Evolutionary conservation across 2,113 vertebrate species (phyloP), one percentile per base, ranked within the genome.

Genomic region (Pardalotus punctatus): DNA sequence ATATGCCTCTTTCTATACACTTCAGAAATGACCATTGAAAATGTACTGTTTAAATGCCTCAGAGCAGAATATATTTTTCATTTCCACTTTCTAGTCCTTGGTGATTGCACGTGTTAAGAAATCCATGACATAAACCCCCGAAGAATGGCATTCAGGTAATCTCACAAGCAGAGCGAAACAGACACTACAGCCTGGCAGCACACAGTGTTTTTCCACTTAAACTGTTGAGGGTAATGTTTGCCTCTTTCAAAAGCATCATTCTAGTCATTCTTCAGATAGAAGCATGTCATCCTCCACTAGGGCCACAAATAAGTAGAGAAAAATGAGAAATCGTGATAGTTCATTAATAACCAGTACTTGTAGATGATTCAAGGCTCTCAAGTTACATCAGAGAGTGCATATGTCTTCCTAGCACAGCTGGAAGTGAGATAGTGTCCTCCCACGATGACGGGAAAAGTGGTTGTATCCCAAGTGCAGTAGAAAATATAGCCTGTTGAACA

Each of bases 391-490:
- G 76, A 76, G 69, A 73, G 71, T 50, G 67, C 81, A 12, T 84
- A 51, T 61, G 66, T 89, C 78, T 94, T 86, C 45, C 43, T 38
- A 45, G 64, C 66, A 48, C 86, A 92, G 82, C 91, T 96, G 89
- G 61, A 95, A 92, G 54, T 56, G 66, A 79, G 81, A 85, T 72
- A 35, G 62, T 81, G 82, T 86, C 95, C 86, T 97, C 92, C 88
- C 85, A 86, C 57, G 9, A 62, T 91, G 88, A 88, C 1, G 27
- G 94, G 83, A 95, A 88, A 91, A 94, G 84, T 87, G 72, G 73
- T 93, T 97, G 50, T 87, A 81, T 94, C 93, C 78, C 93, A 93
- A 96, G 74, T 83, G 81, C 60, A 31, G 76, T 28, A 80, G 94
- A 89, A 96, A 96, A 90, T 93, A 62, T 5, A 95, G 79, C 71